Conservation (phyloP, 2,888 invertebrate species). For the Apamea sordens region DNA sequence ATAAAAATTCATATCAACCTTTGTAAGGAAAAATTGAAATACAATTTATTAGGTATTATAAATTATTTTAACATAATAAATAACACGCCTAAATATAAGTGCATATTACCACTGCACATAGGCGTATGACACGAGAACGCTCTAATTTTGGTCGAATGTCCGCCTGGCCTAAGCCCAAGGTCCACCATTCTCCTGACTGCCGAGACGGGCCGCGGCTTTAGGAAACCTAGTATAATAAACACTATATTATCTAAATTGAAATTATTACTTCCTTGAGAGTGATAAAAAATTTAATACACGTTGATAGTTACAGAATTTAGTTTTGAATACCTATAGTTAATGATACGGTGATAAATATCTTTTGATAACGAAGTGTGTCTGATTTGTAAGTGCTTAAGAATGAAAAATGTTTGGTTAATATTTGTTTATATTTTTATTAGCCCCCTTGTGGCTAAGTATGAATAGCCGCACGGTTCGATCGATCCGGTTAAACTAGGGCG, state of each 20-base stretch:
- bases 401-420: too few species aligned
- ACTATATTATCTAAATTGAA: conserved; percentile 16
- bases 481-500: too few species aligned
- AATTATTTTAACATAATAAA: conserved; percentile 12
- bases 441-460: too few species aligned
- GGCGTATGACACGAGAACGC: conserved; percentile 54
- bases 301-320: conserved; percentile 10
- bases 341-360: not conserved
- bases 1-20: conserved; percentile 2
- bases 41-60: conserved; percentile 9
- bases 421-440: too few species aligned
- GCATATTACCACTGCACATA: conserved; percentile 21
- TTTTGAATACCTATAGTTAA: conserved; percentile 8
- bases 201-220: conserved; percentile 53
- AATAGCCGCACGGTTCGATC: too few species aligned
- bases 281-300: not conserved
- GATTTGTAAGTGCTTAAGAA: too few species aligned
- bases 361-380: not conserved
- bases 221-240: conserved; percentile 54
- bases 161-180: conserved; percentile 72
- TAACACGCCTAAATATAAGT: conserved; percentile 36
- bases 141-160: conserved; percentile 69
- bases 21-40: conserved; percentile 30
- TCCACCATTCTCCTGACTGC: conserved; percentile 74
- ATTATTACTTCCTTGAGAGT: conserved; percentile 44